A percentile compares a stretch with the other conserved stretches of the same genome.
phyloP scores from a whole-genome alignment of 2,888 invertebrate species.

The Kuschelorhynchus macadamiae region DNA sequence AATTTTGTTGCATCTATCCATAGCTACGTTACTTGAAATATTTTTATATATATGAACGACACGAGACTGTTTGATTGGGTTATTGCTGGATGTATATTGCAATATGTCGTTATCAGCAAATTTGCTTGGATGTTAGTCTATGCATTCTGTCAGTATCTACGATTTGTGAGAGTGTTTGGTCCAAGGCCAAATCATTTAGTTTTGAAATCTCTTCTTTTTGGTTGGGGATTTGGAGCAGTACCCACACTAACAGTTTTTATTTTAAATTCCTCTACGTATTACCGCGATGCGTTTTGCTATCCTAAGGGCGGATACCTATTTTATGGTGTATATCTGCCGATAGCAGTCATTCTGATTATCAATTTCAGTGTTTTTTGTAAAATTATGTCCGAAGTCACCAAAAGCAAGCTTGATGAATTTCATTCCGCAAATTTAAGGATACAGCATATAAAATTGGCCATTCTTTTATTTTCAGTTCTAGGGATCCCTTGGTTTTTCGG shows the following conservation, averaged over 20 bases:
- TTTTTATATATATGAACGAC: slow-evolving; percentile 61
- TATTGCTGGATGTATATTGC: slow-evolving; percentile 73
- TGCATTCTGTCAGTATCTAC: slow-evolving; percentile 77
- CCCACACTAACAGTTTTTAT: slow-evolving; percentile 72
- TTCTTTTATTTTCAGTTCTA: slow-evolving; percentile 74
- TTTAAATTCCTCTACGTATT: slow-evolving; percentile 69
- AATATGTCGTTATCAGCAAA: slow-evolving; percentile 77
- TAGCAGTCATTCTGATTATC: slow-evolving; percentile 70
- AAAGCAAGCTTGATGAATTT: slow-evolving; percentile 58
- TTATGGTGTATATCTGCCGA: slow-evolving; percentile 72
- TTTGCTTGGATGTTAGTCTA: slow-evolving; percentile 83
- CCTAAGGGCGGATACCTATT: slow-evolving; percentile 72
- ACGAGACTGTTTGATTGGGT: slow-evolving; percentile 67
- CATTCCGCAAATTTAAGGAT: slow-evolving; percentile 1
- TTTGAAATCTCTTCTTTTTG: slow-evolving; percentile 74
- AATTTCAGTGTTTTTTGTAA: slow-evolving; percentile 74
- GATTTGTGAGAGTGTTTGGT: slow-evolving; percentile 77
- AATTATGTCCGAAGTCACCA: slow-evolving; percentile 71
- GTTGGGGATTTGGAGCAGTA: slow-evolving; percentile 75
- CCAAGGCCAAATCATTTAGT: slow-evolving; percentile 74
- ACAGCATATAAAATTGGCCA: slow-evolving; percentile 72
- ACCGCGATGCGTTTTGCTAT: slow-evolving; percentile 71
- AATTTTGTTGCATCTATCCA: too few relatives aligned
- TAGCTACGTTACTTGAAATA: slow-evolving; percentile 69
- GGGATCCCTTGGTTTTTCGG: slow-evolving; percentile 77